Evolutionary conservation across 1,140 invertebrate species (phyloP).

Genomic region (Agrypnia vestita): DNA sequence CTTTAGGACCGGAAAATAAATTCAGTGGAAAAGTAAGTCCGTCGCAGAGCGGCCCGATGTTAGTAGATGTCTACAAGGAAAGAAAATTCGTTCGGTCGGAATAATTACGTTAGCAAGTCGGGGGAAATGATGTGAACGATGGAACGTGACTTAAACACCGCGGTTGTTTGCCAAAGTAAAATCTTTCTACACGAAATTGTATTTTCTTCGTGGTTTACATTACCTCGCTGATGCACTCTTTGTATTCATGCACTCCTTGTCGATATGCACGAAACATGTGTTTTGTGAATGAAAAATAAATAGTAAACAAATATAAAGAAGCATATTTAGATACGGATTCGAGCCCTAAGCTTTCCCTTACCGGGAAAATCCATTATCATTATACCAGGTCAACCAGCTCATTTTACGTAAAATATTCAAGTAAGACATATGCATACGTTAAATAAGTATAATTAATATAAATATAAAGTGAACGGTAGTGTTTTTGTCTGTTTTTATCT

Average conservation of each 20-base stretch:
- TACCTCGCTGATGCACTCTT: background rate
- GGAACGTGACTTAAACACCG: constrained; percentile 46
- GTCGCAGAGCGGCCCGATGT: background rate
- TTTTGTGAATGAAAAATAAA: background rate
- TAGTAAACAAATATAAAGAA: no score
- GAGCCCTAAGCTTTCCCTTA: no score
- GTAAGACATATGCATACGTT: no score
- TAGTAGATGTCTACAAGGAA: constrained; percentile 4
- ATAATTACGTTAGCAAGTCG: constrained; percentile 57
- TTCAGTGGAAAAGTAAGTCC: no score
- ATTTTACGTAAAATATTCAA: no score
- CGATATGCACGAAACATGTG: background rate
- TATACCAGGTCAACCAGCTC: no score
- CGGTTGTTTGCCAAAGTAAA: constrained; percentile 20
- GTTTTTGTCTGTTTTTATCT: no score
- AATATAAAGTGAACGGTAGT: no score
- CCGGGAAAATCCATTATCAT: no score
- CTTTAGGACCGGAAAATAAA: no score
- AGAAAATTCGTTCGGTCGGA: constrained; percentile 56
- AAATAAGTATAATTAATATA: no score
- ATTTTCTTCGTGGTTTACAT: constrained; percentile 25
- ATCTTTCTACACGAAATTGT: constrained; percentile 27
- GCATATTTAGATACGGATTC: no score
- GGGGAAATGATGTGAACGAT: constrained; percentile 56
- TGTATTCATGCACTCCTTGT: constrained; percentile 19